A percentile compares a stretch with the other conserved stretches of the same genome.
phyloP scores from a whole-genome alignment of 2,113 vertebrate species.

The Phalacrocorax aristotelis region DNA sequence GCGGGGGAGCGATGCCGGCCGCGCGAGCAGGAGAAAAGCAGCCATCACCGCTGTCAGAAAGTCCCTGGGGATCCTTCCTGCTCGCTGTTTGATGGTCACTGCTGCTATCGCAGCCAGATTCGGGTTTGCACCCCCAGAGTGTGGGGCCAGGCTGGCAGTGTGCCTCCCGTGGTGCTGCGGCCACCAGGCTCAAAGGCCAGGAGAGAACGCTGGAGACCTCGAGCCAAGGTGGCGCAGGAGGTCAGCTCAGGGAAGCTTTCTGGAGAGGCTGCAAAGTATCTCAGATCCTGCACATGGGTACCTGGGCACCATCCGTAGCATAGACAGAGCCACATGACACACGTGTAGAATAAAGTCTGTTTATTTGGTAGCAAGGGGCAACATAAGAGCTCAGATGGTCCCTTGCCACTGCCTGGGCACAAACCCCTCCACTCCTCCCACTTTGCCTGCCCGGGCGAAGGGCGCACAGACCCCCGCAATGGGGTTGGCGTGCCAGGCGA shows the following conservation, averaged over 20 bases:
- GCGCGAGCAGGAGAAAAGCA: accelerated
- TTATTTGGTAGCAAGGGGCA: constrained; percentile 40
- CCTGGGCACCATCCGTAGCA: accelerated
- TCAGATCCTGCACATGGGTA: not conserved
- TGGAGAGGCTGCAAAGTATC: not conserved
- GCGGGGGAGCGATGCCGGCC: accelerated
- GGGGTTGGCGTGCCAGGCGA: accelerated
- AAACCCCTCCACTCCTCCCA: not conserved
- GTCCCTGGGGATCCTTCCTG: not conserved
- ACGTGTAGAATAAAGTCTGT: not conserved
- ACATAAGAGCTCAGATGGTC: not conserved
- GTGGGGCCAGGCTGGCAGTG: not conserved
- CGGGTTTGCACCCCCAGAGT: accelerated
- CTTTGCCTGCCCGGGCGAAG: not conserved
- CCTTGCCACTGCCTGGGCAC: not conserved
- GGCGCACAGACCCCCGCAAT: not conserved
- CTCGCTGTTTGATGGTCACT: accelerated
- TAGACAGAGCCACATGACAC: not conserved
- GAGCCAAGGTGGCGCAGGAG: not conserved
- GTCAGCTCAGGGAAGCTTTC: not conserved
- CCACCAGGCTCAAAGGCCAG: accelerated
- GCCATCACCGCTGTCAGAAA: accelerated
- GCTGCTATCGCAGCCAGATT: accelerated
- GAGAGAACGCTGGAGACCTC: not conserved
- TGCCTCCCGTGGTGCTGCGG: accelerated